Percentiles rank a stretch among this genome's conserved stretches.
Conservation (phyloP, 2,888 invertebrate species). For the Druceiella hillmani region DNA sequence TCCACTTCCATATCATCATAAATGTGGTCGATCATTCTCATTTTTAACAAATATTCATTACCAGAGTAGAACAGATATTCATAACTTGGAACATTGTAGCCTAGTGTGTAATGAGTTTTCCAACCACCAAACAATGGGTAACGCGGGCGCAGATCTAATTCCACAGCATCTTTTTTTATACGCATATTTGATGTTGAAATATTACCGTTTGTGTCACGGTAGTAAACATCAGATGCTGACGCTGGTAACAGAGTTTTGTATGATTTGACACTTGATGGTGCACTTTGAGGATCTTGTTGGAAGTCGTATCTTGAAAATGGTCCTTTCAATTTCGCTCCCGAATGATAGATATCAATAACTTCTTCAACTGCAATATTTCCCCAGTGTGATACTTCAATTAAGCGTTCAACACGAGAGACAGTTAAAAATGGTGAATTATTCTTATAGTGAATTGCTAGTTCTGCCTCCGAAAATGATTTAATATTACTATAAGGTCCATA, state of each 20-base stretch:
- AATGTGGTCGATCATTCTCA: constrained; percentile 94
- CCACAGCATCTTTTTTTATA: constrained; percentile 84
- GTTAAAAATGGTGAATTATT: constrained; percentile 95
- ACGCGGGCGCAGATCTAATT: constrained; percentile 91
- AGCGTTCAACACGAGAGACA: constrained; percentile 79
- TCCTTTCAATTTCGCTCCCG: constrained; percentile 89
- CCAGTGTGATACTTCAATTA: constrained; percentile 98
- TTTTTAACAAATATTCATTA: constrained; percentile 77
- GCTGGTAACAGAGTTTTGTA: constrained; percentile 85
- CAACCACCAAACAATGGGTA: constrained; percentile 99
- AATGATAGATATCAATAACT: constrained; percentile 84
- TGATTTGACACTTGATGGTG: constrained; percentile 83
- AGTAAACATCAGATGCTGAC: constrained; percentile 93
- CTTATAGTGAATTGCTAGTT: constrained; percentile 84
- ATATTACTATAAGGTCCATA: constrained; percentile 87
- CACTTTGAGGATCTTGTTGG: constrained; percentile 86
- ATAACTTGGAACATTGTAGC: constrained; percentile 96
- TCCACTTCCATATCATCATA: constrained; percentile 96
- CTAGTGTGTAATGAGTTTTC: constrained; percentile 95
- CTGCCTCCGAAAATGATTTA: constrained; percentile 52
- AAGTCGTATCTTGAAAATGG: constrained; percentile 97
- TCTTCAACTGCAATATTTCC: constrained; percentile 98
- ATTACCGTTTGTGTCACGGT: constrained; percentile 95
- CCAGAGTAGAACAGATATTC: constrained; percentile 86
- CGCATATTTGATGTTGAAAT: constrained; percentile 96